Percentiles rank a stretch among this genome's conserved stretches.
These are phyloP conservation scores for Drosophila pseudoananassae DNA, from an alignment of 1,140 invertebrate species.

Conservation along the genomic window DNA sequence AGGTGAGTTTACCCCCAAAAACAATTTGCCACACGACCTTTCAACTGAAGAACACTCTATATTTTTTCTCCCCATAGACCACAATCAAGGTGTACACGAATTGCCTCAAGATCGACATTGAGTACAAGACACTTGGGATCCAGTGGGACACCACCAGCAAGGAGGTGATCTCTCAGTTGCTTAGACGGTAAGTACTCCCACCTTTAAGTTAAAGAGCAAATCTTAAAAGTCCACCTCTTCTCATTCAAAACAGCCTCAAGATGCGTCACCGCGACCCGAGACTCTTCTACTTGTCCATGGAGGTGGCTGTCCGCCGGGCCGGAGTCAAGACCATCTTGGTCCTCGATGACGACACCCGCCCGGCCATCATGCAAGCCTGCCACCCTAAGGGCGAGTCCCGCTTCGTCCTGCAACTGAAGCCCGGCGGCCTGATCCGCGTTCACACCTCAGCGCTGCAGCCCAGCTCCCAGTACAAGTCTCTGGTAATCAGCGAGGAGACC, in stretches of 20 bases:
- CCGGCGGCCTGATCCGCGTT: constrained; percentile 94
- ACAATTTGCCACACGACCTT: neutral
- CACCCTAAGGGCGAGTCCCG: constrained; percentile 96
- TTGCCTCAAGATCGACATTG: constrained; percentile 94
- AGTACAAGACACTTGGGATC: constrained; percentile 96
- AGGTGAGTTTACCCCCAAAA: constrained; percentile 73
- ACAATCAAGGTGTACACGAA: constrained; percentile 96
- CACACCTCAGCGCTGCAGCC: constrained; percentile 95
- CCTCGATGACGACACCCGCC: constrained; percentile 94
- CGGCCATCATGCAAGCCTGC: constrained; percentile 94
- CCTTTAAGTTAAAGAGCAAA: no score
- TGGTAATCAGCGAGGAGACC: constrained; percentile 94
- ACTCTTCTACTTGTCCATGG: constrained; percentile 97
- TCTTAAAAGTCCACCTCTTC: neutral
- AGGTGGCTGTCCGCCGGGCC: constrained; percentile 92
- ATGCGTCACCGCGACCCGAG: constrained; percentile 96
- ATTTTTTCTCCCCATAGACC: constrained; percentile 86
- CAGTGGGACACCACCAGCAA: constrained; percentile 93
- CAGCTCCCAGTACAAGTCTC: constrained; percentile 95
- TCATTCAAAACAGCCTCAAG: constrained; percentile 81
- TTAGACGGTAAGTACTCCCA: constrained; percentile 88
- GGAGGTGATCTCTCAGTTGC: constrained; percentile 92
- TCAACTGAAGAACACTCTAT: neutral
- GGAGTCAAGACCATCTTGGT: constrained; percentile 92
- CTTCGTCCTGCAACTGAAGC: constrained; percentile 93